A percentile compares a stretch with the other conserved stretches of the same genome.
These are phyloP conservation scores for Conus canariensis DNA, from an alignment of 2,888 invertebrate genomes.

Conservation along the genomic window DNA sequence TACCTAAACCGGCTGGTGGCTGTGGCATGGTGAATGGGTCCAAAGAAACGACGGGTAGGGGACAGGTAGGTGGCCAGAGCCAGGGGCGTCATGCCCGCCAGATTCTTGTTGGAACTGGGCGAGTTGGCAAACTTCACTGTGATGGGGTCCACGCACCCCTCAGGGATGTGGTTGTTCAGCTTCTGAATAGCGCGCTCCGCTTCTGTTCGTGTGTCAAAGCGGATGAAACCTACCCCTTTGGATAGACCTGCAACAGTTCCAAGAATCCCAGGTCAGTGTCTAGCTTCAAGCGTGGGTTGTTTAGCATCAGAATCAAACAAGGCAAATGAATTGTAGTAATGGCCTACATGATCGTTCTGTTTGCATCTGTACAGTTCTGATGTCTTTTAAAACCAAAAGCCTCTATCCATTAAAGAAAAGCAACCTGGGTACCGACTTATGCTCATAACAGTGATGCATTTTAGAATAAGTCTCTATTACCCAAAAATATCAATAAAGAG, in stretches of 20 bases:
- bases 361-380: neutral
- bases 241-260: conserved; percentile 85
- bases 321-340: too few species aligned
- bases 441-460: too few species aligned
- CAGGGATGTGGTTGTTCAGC: conserved; percentile 92
- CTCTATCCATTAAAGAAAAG: too few species aligned
- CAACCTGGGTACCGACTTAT: too few species aligned
- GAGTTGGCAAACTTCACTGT: conserved; percentile 97
- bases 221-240: conserved; percentile 95
- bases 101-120: conserved; percentile 82
- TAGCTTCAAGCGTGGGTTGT: neutral
- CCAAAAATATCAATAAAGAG: too few species aligned
- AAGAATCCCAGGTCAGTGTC: neutral
- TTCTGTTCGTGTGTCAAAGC: conserved; percentile 93
- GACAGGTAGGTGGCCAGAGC: conserved; percentile 75
- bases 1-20: conserved; percentile 77
- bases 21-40: conserved; percentile 91
- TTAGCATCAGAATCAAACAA: too few species aligned
- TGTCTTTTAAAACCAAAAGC: too few species aligned
- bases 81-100: conserved; percentile 70
- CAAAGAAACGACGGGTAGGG: conserved; percentile 83
- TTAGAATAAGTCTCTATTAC: too few species aligned
- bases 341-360: neutral
- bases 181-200: conserved; percentile 94
- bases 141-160: conserved; percentile 92